phyloP scores from a whole-genome alignment of 2,888 invertebrate genomes.

The Drosophila nr. medialis region DNA sequence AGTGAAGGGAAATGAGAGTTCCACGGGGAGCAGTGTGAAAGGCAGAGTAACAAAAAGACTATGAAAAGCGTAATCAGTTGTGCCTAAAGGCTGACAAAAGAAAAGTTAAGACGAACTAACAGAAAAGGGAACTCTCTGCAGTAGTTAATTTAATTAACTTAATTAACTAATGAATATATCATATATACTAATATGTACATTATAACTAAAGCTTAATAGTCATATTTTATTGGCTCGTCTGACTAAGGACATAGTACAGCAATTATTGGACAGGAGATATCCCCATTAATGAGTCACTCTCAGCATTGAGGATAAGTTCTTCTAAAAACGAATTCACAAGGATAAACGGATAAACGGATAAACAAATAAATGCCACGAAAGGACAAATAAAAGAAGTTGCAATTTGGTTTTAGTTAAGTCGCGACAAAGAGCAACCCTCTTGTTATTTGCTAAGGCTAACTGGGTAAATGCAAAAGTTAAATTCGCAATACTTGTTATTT shows the following conservation, averaged over 20 bases:
- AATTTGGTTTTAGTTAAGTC: neutral
- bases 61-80: neutral
- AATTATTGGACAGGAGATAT: neutral
- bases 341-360: neutral
- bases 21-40: neutral
- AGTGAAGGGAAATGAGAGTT: neutral
- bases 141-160: neutral
- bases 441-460: neutral
- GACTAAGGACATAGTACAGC: neutral
- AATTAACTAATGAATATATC: neutral
- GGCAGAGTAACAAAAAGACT: neutral
- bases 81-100: neutral
- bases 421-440: neutral
- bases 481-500: neutral
- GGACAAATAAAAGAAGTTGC: neutral
- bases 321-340: neutral
- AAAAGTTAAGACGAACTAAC: neutral
- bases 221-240: neutral
- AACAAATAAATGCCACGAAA: neutral
- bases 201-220: neutral
- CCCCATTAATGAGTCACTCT: neutral
- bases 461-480: neutral
- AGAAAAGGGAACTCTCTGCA: neutral
- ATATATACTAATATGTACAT: neutral
- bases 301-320: neutral